Percentiles rank a stretch among this genome's conserved stretches.
Evolutionary conservation across 2,113 vertebrate genomes (phyloP).

Genomic region (Silurus asotus): DNA sequence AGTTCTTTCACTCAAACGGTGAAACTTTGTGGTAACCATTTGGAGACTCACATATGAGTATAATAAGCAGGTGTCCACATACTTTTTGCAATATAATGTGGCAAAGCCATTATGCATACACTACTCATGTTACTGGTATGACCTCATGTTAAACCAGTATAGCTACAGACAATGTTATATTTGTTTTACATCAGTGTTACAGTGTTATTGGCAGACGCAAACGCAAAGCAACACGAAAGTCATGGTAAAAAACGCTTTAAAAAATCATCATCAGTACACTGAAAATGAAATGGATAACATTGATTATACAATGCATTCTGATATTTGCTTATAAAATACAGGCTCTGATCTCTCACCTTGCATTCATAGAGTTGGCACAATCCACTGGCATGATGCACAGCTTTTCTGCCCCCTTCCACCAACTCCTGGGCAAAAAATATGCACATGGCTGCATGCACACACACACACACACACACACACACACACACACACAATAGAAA

Average conservation of each 20-base stretch:
- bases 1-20: not conserved
- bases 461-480: constrained; percentile 44
- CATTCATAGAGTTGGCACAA: constrained; percentile 92
- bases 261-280: not conserved
- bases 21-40: not conserved
- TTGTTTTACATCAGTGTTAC: too few species aligned
- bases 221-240: not conserved
- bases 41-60: not conserved
- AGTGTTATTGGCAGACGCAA: not conserved
- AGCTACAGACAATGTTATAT: not conserved
- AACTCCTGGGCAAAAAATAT: constrained; percentile 85
- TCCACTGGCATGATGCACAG: constrained; percentile 84
- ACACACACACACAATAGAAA: constrained; percentile 43
- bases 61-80: not conserved
- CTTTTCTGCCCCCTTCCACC: constrained; percentile 87
- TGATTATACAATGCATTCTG: not conserved
- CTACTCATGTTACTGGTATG: not conserved
- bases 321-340: not conserved
- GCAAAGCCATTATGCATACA: not conserved
- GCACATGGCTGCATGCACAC: constrained; percentile 79
- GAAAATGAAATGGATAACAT: too few species aligned
- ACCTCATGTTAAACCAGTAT: not conserved
- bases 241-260: not conserved
- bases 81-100: not conserved
- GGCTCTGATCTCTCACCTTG: constrained; percentile 78